Evolutionary conservation across 2,797 vertebrate genomes (phyloP).

Genomic region (Malacoctenus gilli): DNA sequence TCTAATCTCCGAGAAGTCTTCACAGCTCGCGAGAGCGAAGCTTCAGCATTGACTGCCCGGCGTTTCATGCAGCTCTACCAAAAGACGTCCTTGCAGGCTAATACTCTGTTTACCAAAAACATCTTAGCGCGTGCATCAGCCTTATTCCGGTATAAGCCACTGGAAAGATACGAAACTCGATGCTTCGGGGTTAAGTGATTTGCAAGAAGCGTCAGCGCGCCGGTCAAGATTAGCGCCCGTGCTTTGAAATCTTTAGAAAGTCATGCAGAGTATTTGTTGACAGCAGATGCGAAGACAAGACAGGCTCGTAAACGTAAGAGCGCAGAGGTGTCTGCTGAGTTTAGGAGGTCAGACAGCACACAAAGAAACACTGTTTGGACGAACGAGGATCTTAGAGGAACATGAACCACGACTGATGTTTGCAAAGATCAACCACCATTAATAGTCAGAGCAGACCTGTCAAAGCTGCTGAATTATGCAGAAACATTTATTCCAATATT

Average conservation of each 20-base stretch:
- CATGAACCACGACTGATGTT: too few species aligned
- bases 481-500: too few species aligned
- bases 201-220: constrained; percentile 31
- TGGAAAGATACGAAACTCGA: constrained; percentile 51
- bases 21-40: constrained; percentile 1
- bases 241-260: constrained; percentile 33
- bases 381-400: too few species aligned
- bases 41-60: neutral
- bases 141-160: constrained; percentile 35
- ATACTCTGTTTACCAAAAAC: constrained; percentile 49
- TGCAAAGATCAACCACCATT: too few species aligned
- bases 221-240: constrained; percentile 47
- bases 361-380: too few species aligned
- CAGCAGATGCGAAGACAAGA: constrained; percentile 15
- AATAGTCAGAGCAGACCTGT: too few species aligned
- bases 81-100: constrained; percentile 27
- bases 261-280: constrained; percentile 34
- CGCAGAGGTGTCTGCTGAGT: neutral
- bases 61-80: neutral
- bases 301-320: neutral
- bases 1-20: constrained; percentile 37
- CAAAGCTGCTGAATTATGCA: too few species aligned
- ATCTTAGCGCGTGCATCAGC: constrained; percentile 42
- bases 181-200: constrained; percentile 39
- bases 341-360: neutral